Evolutionary conservation across 2,888 invertebrate species (phyloP), one percentile per base, ranked within the genome.

Genomic region (Nemurella pictetii): DNA sequence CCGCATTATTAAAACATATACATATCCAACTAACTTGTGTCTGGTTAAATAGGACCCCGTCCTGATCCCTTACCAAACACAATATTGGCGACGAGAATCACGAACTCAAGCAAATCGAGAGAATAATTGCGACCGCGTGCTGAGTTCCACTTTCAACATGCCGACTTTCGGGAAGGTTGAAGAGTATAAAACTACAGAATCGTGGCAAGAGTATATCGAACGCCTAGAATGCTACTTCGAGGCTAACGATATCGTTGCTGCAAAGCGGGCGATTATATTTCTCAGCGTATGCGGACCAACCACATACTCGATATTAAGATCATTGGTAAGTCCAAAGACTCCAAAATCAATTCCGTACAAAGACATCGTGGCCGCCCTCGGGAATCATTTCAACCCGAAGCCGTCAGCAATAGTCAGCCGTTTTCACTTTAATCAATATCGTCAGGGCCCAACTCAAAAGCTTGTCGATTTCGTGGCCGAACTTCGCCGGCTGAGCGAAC

Each of bases 341-440:
- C 84, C 84, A 20, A 55, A 35, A 0, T 25, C n/a, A 2, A 28
- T 80, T 27, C 26, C 27, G 3, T 84, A 36, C 29, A 29, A 30
- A 12, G 84, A 80, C 25, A 27, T 84, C 25, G 25, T 84, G 20
- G 3, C 3, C n/a, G 12, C 27, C 0, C 28, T 84, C 26, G 36
- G 32, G 7, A 25, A 80, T 3, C 81, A 84, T 36, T 84, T 36
- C 55, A 26, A 35, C 5, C 84, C 84, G 7, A 36, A 25, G 20
- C 84, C 84, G 25, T 84, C 84, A n/a, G 84, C 74, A 27, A 84
- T 84, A 25, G 72, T 55, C 9, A 3, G 36, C 20, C 55, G 83
- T 5, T 83, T 83, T 26, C 0, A 28, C 29, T 83, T 83, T 72
- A 9, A 78, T 80, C 26, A 26, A 7, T 26, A 36, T 25, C 27